Base-by-base conservation (phyloP, 1,140 invertebrate species). In the Sitophilus oryzae region DNA sequence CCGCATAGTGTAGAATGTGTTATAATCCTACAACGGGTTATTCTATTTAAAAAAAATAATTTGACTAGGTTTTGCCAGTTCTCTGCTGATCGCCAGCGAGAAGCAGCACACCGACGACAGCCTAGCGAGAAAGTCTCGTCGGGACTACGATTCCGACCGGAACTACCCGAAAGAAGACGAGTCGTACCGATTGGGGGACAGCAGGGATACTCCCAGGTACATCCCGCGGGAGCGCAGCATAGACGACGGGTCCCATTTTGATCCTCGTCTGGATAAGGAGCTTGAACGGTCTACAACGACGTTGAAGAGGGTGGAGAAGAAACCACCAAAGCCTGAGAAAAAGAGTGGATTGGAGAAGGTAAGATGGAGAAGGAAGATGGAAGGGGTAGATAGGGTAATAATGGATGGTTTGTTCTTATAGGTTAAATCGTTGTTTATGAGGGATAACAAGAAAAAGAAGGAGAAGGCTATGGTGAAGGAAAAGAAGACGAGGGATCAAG, bases 311-410 rank as follows among this genome's bases (percentile, higher is more conserved):
- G 58, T 74, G 3, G 75, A 77, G 70, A 74, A 75, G 62, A 80
- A 79, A 66, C 77, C 78, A 47, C 77, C 77, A 8, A 80, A 79
- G 67, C 73, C 75, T 42, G 70, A 73, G n/a, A 80, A 79, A 63
- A 83, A 82, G 62, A 81, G 81, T 65, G 76, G 79, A 67, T 76
- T 83, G 54, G 80, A 83, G 69, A 83, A 83, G 73, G 82, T 83
- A 60, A 73, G 42, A 60, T 9, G 11, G 9, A 6, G 23, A 25
- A 22, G n/a, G n/a, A n/a, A n/a, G n/a, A n/a, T n/a, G n/a, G n/a
- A n/a, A n/a, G n/a, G n/a, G n/a, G n/a, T n/a, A n/a, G n/a, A n/a
- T n/a, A n/a, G n/a, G n/a, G n/a, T n/a, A n/a, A n/a, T n/a, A n/a
- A n/a, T n/a, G n/a, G n/a, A n/a, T n/a, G n/a, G n/a, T n/a, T n/a